Percentiles rank a stretch among this genome's conserved stretches.
Conservation (phyloP, 2,888 invertebrate species). For the Pasiphila rectangulata region DNA sequence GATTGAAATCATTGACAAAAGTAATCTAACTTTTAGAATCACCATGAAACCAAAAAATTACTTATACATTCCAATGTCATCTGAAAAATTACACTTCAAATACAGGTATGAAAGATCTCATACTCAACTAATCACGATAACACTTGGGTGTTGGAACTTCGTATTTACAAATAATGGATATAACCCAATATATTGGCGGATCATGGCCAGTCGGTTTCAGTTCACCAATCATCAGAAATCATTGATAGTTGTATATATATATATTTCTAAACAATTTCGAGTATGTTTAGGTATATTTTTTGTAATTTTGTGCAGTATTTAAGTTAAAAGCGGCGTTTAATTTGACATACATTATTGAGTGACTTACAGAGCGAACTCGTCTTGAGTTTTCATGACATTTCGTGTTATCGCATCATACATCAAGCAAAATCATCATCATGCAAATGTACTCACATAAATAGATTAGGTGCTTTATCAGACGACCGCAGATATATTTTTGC, state of each 20-base stretch:
- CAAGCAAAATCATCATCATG: neutral
- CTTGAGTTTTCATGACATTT: neutral
- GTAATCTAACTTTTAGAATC: slow-evolving; percentile 65
- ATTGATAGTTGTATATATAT: slow-evolving; percentile 7
- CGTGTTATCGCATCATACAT: neutral
- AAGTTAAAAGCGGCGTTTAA: neutral
- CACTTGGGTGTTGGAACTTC: slow-evolving; percentile 45
- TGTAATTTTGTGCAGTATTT: slow-evolving; percentile 13
- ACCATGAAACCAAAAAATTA: slow-evolving; percentile 58
- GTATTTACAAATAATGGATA: slow-evolving; percentile 58
- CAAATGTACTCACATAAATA: neutral
- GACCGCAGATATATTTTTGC: slow-evolving; percentile 1
- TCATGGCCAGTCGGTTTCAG: slow-evolving; percentile 11
- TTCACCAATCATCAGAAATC: slow-evolving; percentile 7
- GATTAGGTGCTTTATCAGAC: neutral
- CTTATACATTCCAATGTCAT: slow-evolving; percentile 66
- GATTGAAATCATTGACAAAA: slow-evolving; percentile 60
- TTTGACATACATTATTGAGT: slow-evolving; percentile 6
- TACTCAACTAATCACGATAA: slow-evolving; percentile 53
- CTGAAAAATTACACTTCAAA: slow-evolving; percentile 61
- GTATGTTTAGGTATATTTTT: slow-evolving; percentile 1
- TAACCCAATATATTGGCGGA: slow-evolving; percentile 29
- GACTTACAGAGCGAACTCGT: neutral
- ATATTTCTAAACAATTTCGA: slow-evolving; percentile 1
- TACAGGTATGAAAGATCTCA: slow-evolving; percentile 55